Evolutionary conservation across 2,888 invertebrate genomes (phyloP).

Genomic region (Drosophila setosimentum): DNA sequence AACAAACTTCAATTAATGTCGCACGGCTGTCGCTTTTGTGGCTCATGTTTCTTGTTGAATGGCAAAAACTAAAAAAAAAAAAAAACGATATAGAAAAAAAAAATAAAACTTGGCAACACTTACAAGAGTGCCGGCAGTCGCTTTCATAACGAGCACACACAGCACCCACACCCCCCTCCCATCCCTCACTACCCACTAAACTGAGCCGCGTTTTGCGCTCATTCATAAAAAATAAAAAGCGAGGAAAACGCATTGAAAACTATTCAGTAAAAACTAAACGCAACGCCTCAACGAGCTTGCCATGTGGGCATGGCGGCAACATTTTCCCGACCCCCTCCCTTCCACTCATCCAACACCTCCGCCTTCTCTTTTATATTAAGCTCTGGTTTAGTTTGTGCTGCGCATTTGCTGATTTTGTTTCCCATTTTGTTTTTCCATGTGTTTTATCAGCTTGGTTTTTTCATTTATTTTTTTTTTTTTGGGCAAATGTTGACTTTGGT

Average conservation of each 20-base stretch:
- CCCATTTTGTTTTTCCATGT: conserved; percentile 12
- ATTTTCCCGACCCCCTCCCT: not conserved
- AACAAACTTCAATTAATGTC: conserved; percentile 80
- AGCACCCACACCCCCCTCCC: conserved; percentile 10
- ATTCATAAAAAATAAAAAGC: conserved; percentile 44
- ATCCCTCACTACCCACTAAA: not conserved
- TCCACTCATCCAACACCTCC: not conserved
- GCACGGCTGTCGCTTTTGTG: conserved; percentile 65
- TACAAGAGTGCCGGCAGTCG: conserved; percentile 64
- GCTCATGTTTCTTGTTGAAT: conserved; percentile 56
- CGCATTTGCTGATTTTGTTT: conserved; percentile 57
- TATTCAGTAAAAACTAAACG: conserved; percentile 59
- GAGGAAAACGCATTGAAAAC: conserved; percentile 36
- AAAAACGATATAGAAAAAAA: conserved; percentile 9
- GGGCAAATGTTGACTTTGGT: conserved; percentile 56
- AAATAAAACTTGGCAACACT: conserved; percentile 60
- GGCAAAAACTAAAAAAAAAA: conserved; percentile 48
- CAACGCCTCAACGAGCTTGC: conserved; percentile 48
- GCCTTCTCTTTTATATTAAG: not conserved
- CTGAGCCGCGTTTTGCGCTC: conserved; percentile 37
- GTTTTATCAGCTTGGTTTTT: conserved; percentile 14
- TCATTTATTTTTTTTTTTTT: conserved; percentile 20
- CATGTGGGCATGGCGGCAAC: conserved; percentile 44
- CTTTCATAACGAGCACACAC: conserved; percentile 58
- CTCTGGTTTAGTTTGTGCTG: conserved; percentile 53